phyloP scores from a whole-genome alignment of 2,797 vertebrate species.

The Craterocephalus amniculus region DNA sequence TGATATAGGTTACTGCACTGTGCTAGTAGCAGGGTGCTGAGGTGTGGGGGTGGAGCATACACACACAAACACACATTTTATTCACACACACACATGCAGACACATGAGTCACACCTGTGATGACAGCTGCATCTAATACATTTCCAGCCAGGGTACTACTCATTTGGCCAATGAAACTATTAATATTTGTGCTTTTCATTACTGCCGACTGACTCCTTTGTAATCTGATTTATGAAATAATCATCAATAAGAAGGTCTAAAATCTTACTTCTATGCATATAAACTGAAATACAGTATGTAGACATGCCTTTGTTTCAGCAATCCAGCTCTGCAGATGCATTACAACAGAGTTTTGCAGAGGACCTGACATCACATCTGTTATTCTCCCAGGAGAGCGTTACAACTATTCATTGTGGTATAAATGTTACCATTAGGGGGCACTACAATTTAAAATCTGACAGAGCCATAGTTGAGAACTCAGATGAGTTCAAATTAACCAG shows the following conservation, averaged over 20 bases:
- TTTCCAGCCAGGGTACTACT: background rate
- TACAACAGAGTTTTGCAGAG: constrained; percentile 3
- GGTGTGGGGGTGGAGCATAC: constrained; percentile 28
- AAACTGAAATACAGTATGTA: background rate
- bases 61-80: constrained; percentile 24
- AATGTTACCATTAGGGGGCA: constrained; percentile 72
- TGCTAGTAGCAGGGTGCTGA: constrained; percentile 57
- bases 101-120: constrained; percentile 35
- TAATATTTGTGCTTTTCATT: constrained; percentile 5
- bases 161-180: background rate
- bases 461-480: constrained; percentile 7
- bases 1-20: constrained; percentile 80
- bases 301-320: background rate
- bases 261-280: background rate
- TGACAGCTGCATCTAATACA: constrained; percentile 10
- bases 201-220: background rate
- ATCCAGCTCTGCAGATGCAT: background rate
- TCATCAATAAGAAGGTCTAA: background rate
- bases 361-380: constrained; percentile 32
- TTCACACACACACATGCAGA: background rate
- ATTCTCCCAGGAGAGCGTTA: constrained; percentile 34
- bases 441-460: constrained; percentile 61
- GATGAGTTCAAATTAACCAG: constrained; percentile 4
- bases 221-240: background rate
- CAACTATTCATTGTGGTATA: constrained; percentile 23